These are phyloP conservation scores for Drosophila elegans DNA, from an alignment of 1,140 invertebrate genomes.

Conservation along the genomic window DNA sequence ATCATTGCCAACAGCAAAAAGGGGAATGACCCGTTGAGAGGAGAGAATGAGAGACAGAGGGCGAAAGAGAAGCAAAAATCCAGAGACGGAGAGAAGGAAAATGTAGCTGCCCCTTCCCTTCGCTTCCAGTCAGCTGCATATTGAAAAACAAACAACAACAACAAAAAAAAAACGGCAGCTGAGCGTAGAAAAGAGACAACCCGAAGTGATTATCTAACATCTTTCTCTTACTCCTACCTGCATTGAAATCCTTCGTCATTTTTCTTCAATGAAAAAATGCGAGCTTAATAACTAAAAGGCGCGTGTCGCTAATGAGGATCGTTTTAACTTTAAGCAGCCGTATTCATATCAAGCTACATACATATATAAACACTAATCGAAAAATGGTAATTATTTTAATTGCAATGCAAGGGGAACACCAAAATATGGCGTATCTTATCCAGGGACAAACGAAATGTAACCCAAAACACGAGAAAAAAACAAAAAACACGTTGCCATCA, in stretches of 20 bases:
- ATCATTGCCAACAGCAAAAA: conserved; percentile 30
- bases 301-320: conserved; percentile 29
- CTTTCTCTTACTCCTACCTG: conserved; percentile 17
- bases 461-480: conserved; percentile 20
- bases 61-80: background rate
- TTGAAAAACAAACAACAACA: conserved; percentile 1
- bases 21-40: conserved; percentile 32
- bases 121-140: conserved; percentile 14
- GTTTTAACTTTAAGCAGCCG: background rate
- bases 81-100: background rate
- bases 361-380: conserved; percentile 5
- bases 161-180: conserved; percentile 13
- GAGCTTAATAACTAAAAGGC: conserved; percentile 49
- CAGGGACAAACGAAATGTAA: conserved; percentile 13
- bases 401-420: conserved; percentile 5
- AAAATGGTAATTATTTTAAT: conserved; percentile 21
- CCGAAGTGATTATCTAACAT: background rate
- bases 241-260: conserved; percentile 13
- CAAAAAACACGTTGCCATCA: conserved; percentile 37
- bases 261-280: conserved; percentile 47
- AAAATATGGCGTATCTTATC: conserved; percentile 16
- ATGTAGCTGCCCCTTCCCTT: conserved; percentile 30
- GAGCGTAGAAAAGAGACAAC: conserved; percentile 2
- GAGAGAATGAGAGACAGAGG: background rate
- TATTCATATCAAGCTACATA: background rate